Evolutionary conservation across 2,888 invertebrate species (phyloP).

Genomic region (Clistopyga incitator): DNA sequence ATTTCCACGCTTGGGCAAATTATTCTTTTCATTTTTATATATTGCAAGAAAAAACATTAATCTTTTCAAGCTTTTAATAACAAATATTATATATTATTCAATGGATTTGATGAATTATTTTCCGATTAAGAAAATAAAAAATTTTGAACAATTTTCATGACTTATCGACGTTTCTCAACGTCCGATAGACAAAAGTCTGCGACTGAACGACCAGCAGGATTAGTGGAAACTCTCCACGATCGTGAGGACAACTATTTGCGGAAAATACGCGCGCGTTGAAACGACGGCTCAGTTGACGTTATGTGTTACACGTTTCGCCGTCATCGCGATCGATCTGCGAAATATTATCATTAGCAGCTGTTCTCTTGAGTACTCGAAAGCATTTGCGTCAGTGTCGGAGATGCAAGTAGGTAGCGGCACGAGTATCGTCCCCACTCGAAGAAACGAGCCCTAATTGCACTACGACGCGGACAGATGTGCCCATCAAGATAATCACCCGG

Average conservation of each 20-base stretch:
- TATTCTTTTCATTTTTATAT: too few species aligned
- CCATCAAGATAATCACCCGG: slow-evolving; percentile 20
- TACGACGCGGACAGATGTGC: slow-evolving; percentile 4
- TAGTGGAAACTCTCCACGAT: not conserved
- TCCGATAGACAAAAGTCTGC: too few species aligned
- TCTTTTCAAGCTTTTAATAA: too few species aligned
- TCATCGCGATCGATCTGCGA: slow-evolving; percentile 17
- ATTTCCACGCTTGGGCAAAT: too few species aligned
- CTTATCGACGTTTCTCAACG: not conserved
- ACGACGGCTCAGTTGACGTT: not conserved
- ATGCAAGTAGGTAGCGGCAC: not conserved
- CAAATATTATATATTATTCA: too few species aligned
- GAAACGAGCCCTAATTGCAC: slow-evolving; percentile 32
- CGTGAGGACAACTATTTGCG: not conserved
- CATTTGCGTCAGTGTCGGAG: not conserved
- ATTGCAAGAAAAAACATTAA: too few species aligned
- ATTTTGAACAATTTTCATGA: too few species aligned
- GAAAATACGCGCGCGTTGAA: not conserved
- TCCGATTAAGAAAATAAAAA: too few species aligned
- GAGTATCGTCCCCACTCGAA: not conserved
- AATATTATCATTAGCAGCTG: slow-evolving; percentile 28
- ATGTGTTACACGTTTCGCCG: not conserved
- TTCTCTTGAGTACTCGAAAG: not conserved
- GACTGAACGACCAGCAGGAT: not conserved
- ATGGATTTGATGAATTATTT: too few species aligned